Evolutionary conservation across 2,888 invertebrate species (phyloP), one percentile per base, ranked within the genome.

Genomic region (Athripsodes cinereus): DNA sequence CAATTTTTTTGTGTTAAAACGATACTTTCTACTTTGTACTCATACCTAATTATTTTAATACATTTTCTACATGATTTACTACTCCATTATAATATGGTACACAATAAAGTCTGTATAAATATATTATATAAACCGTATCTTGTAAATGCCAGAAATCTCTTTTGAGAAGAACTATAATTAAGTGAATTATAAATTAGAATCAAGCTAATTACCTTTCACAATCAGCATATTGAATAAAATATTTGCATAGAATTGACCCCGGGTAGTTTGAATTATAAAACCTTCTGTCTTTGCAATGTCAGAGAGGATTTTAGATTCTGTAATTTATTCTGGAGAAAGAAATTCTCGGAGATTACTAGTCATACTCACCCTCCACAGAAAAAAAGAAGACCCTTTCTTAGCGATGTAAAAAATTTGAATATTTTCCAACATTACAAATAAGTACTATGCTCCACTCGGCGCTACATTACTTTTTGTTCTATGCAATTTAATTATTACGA

Each of bases 401-500:
- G 18, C 48, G 20, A 19, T 31, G 54, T 10, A 50, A 50, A 50
- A 50, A 50, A 50, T 50, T 22, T 11, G 21, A 22, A 22, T 50
- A 22, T 50, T 50, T 50, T 48, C 19, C 19, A 35, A 26, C 46
- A 52, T 40, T 47, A 35, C 55, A 54, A 57, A 57, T 59, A 59
- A 59, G 55, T 56, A 49, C 48, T 2, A 40, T n/a, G n/a, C n/a
- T 10, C 26, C 10, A 51, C 56, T 40, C 57, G 46, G 58, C 53
- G 57, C 47, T 54, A 57, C 62, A 60, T 59, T 60, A 59, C 61
- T 63, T 63, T 63, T 63, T 63, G 64, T 64, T 62, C 62, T 64
- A 59, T 76, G 77, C 79, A 77, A 79, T 79, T 79, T 79, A 79
- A 79, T 79, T 79, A 79, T 75, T 61, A 58, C 62, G 62, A 56